These are phyloP conservation scores for Frankliniella fusca DNA, from an alignment of 2,888 invertebrate species.

Conservation along the genomic window DNA sequence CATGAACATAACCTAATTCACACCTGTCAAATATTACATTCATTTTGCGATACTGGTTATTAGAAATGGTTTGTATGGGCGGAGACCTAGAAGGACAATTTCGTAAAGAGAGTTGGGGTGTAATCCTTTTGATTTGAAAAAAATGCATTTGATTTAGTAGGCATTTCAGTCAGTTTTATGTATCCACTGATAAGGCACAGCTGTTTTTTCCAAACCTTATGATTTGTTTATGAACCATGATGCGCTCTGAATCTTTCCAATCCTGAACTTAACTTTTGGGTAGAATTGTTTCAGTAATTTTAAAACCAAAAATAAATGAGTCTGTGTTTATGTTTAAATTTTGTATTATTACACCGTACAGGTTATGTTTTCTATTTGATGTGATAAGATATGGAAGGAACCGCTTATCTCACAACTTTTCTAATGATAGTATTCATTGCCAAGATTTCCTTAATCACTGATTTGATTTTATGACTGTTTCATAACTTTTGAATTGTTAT, in stretches of 20 bases:
- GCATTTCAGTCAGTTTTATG: neutral
- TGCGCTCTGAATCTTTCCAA: neutral
- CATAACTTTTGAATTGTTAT: neutral
- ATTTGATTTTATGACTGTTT: no score
- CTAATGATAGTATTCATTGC: neutral
- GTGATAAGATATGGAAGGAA: neutral
- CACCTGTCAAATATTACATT: slow-evolving; percentile 10
- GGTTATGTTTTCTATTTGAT: slow-evolving; percentile 28
- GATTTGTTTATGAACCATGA: neutral
- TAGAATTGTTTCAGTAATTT: no score
- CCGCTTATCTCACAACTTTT: neutral
- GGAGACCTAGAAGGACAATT: neutral
- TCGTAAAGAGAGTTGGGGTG: neutral
- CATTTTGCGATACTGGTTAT: neutral
- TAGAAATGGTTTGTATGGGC: neutral
- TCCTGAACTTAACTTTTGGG: no score
- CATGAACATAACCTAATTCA: slow-evolving; percentile 17
- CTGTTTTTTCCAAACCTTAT: neutral
- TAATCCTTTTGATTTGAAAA: neutral
- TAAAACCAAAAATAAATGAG: no score
- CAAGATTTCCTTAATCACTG: neutral
- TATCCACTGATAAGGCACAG: slow-evolving; percentile 10
- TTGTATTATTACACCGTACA: slow-evolving; percentile 6
- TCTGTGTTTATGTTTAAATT: neutral
- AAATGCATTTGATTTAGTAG: neutral